Percentiles rank a stretch among this genome's conserved stretches.
Evolutionary conservation across 2,797 vertebrate genomes (phyloP).

Genomic region (Parauchenoglanis ngamensis): DNA sequence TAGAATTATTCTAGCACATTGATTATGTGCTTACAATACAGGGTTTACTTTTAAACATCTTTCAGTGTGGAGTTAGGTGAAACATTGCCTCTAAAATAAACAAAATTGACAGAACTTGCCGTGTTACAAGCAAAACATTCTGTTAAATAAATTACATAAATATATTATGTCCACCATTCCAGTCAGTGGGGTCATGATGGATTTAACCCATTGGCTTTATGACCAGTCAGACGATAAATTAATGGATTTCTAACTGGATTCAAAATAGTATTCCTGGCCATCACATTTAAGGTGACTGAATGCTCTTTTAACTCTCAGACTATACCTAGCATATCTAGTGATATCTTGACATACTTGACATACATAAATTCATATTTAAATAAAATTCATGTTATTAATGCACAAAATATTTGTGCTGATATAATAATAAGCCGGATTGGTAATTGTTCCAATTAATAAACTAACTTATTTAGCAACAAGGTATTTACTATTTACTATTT

Average conservation of each 20-base stretch:
- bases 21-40: neutral
- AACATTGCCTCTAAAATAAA: conserved; percentile 32
- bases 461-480: conserved; percentile 48
- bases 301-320: neutral
- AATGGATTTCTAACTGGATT: conserved; percentile 56
- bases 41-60: conserved; percentile 10
- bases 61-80: conserved; percentile 31
- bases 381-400: neutral
- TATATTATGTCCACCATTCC: conserved; percentile 21
- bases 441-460: neutral
- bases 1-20: neutral
- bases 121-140: neutral
- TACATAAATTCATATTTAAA: neutral
- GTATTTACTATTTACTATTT: neutral
- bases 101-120: neutral
- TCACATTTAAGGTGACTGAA: neutral
- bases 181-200: conserved; percentile 48
- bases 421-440: neutral
- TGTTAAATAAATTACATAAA: conserved; percentile 33
- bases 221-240: conserved; percentile 54
- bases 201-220: conserved; percentile 49
- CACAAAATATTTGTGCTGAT: neutral
- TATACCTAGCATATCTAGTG: conserved; percentile 58
- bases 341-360: conserved; percentile 62
- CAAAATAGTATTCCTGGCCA: conserved; percentile 62